A percentile compares a stretch with the other conserved stretches of the same genome.
Conservation (phyloP, 2,797 vertebrate species). For the Amniataba percoides region DNA sequence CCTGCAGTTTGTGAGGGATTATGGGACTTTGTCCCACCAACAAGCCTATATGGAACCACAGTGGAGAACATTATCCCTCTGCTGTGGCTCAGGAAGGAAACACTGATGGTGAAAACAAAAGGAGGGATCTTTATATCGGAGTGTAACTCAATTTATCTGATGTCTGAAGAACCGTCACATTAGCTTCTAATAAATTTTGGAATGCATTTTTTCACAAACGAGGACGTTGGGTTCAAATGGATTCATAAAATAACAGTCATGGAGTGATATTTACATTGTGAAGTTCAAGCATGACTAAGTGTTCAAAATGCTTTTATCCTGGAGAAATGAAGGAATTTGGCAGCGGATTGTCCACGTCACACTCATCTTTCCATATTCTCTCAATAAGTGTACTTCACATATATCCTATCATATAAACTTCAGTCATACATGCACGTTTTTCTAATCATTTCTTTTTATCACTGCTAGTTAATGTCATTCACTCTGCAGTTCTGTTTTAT, state of each 20-base stretch:
- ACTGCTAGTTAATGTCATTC: conserved; percentile 31
- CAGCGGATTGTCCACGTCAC: background rate
- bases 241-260: conserved; percentile 1
- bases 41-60: background rate
- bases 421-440: background rate
- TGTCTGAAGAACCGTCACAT: no score
- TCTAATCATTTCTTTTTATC: conserved; percentile 24
- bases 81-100: background rate
- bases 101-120: no score
- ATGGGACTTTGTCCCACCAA: background rate
- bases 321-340: background rate
- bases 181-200: background rate
- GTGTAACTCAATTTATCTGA: background rate
- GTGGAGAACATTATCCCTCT: background rate
- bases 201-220: background rate
- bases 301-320: background rate
- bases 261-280: conserved; percentile 1
- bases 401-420: conserved; percentile 35
- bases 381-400: conserved; percentile 9
- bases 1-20: background rate
- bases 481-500: conserved; percentile 41
- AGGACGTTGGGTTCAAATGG: background rate
- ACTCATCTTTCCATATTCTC: conserved; percentile 1
- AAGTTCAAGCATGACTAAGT: conserved; percentile 12
- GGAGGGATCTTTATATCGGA: background rate